A percentile compares a stretch with the other conserved stretches of the same genome.
Conservation (phyloP, 2,888 invertebrate genomes). For the Xestoiulus laeticollis region DNA sequence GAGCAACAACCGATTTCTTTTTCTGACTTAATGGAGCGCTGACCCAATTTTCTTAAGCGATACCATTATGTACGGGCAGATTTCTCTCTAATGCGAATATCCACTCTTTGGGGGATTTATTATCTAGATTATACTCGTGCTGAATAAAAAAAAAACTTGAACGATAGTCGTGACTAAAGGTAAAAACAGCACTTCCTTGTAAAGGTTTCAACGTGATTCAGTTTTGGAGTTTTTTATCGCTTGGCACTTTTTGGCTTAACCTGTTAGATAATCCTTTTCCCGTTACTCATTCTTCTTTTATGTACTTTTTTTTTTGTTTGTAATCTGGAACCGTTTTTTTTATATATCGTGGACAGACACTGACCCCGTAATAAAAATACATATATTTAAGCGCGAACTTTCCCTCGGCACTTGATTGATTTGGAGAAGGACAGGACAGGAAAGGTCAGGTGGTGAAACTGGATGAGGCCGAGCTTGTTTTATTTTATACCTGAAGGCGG, state of each 20-base stretch:
- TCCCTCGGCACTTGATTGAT: not conserved
- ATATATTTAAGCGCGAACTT: not conserved
- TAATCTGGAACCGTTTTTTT: not conserved
- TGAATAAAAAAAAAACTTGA: too few relatives aligned
- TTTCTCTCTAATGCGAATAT: not conserved
- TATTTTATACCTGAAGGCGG: not conserved
- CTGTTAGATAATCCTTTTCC: not conserved
- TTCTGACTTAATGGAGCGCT: not conserved
- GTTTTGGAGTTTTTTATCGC: not conserved
- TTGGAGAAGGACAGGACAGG: not conserved
- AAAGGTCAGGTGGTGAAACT: not conserved
- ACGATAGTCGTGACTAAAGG: not conserved
- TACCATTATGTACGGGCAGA: not conserved
- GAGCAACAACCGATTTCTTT: not conserved
- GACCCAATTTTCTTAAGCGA: not conserved
- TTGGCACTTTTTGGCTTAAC: not conserved
- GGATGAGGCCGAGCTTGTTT: not conserved
- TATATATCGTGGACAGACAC: not conserved
- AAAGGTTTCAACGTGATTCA: constrained; percentile 2
- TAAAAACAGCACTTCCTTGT: not conserved
- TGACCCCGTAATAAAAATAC: constrained; percentile 37
- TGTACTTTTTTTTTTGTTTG: too few relatives aligned
- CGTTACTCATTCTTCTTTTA: not conserved
- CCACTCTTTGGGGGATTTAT: not conserved
- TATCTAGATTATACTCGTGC: not conserved